Evolutionary conservation across 2,797 vertebrate genomes (phyloP).

Genomic region (Coregonus sp.): DNA sequence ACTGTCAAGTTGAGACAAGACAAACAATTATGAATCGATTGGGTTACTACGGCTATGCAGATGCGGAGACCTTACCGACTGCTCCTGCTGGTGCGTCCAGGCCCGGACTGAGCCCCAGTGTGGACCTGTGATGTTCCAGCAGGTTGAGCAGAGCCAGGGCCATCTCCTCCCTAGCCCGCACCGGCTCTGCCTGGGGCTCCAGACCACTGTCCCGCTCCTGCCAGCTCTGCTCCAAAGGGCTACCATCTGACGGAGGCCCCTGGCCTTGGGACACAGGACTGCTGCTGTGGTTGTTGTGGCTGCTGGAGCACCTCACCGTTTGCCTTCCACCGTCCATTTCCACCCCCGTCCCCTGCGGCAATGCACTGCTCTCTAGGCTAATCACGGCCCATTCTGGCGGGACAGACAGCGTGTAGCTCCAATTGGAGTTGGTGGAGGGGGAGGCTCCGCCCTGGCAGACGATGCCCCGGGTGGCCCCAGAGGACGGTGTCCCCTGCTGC

Average conservation of each 20-base stretch:
- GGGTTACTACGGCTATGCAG: background rate
- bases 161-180: conserved; percentile 57
- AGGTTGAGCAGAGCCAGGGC: conserved; percentile 63
- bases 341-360: conserved; percentile 25
- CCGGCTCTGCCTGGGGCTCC: conserved; percentile 57
- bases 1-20: conserved; percentile 6
- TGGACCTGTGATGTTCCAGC: conserved; percentile 67
- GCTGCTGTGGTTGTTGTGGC: conserved; percentile 12
- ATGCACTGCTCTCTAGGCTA: conserved; percentile 39
- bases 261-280: conserved; percentile 17
- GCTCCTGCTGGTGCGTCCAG: conserved; percentile 58
- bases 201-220: conserved; percentile 64
- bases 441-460: conserved; percentile 20
- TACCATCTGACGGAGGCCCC: conserved; percentile 36
- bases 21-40: background rate
- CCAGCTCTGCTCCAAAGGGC: conserved; percentile 58
- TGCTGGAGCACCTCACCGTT: background rate
- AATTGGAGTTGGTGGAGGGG: conserved; percentile 41
- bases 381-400: conserved; percentile 68
- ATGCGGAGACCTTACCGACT: conserved; percentile 58
- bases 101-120: conserved; percentile 53
- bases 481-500: conserved; percentile 45
- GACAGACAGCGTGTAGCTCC: conserved; percentile 48
- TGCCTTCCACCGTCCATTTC: conserved; percentile 29
- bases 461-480: conserved; percentile 14